Evolutionary conservation across 2,797 vertebrate species (phyloP).

Genomic region (Tinamus major): DNA sequence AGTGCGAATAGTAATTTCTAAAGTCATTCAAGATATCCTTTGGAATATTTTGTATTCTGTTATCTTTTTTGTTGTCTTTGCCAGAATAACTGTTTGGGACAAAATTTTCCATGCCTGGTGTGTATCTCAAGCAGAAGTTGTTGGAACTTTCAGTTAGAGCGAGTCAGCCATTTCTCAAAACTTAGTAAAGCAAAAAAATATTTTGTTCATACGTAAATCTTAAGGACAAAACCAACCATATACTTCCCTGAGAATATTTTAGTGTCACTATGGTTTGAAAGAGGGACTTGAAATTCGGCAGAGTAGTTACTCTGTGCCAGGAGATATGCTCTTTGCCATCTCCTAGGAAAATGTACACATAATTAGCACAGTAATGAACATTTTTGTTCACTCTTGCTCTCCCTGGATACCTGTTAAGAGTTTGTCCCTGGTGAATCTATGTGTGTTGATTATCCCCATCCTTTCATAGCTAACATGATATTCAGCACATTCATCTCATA

Average conservation of each 20-base stretch:
- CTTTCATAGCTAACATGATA: neutral
- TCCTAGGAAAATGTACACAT: neutral
- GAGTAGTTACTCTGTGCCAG: neutral
- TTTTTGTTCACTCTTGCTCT: neutral
- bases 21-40: neutral
- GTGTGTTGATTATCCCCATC: neutral
- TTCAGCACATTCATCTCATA: neutral
- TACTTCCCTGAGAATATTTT: neutral
- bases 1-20: conserved; percentile 14
- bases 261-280: neutral
- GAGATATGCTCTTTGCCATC: neutral
- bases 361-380: neutral
- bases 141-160: neutral
- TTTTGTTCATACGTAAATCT: neutral
- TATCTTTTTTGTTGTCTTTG: neutral
- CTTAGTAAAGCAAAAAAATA: neutral
- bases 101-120: neutral
- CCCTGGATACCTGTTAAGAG: neutral
- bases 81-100: neutral
- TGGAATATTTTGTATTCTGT: neutral
- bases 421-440: neutral
- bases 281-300: neutral
- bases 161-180: conserved; percentile 21
- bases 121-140: neutral
- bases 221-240: neutral